Evolutionary conservation across 2,888 invertebrate genomes (phyloP), one percentile per base, ranked within the genome.

Genomic region (Lamellibrachia satsuma): DNA sequence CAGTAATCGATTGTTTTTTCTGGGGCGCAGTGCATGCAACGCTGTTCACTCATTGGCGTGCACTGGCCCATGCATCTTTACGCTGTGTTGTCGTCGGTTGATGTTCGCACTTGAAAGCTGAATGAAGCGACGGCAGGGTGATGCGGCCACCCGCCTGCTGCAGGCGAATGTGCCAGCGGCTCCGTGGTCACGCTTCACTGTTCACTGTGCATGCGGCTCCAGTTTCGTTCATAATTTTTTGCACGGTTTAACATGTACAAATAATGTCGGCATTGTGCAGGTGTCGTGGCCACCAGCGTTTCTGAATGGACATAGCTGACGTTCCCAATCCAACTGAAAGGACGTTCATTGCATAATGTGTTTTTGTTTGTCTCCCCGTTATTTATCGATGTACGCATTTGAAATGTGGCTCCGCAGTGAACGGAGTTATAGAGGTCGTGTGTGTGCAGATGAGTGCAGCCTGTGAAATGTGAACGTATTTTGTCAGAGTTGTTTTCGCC

Each of bases 161-260:
- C 22, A 75, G n/a, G 75, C 75, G 75, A 75, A 75, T 75, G 75
- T 15, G 22, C 22, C 22, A n/a, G 75, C 3, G 75, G 75, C 6
- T 4, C 6, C 15, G 75, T 75, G 75, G 75, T 75, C 22, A 0
- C 22, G 75, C 15, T 75, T 75, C 75, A 22, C n/a, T n/a, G 15
- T n/a, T 22, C 75, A 75, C 75, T 75, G 75, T 75, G 15, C 75
- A 22, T 4, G 75, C 2, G 75, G 75, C 75, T 75, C n/a, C 75
- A 22, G 75, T 75, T 75, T 75, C 75, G 75, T 75, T 75, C 75
- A 75, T 75, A 75, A 75, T 22, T 75, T 75, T 75, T 75, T 75
- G 75, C 75, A 22, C 75, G 75, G 75, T n/a, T 75, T 75, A n/a
- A 75, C 22, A n/a, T 75, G n/a, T 75, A 75, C 75, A 75, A 75